Evolutionary conservation across 2,113 vertebrate species (phyloP), one percentile per base, ranked within the genome.

Genomic region (Spermophilus dauricus): DNA sequence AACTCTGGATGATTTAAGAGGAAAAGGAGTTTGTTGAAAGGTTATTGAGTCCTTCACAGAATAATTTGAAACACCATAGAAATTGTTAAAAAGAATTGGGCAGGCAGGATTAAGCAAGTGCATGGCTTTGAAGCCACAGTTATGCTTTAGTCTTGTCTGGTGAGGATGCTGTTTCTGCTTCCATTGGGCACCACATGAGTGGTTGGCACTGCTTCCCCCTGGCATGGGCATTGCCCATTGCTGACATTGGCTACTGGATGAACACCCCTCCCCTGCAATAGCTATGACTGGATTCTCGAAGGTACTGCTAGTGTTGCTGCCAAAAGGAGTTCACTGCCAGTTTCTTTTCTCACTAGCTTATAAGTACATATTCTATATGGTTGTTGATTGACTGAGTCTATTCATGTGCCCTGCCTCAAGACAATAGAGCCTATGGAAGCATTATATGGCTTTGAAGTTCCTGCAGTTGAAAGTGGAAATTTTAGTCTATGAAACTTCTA

Each of bases 21-120:
- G 73, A 96, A 96, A 94, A 88, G 65, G 61, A 65, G 81, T 65
- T 82, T 89, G 78, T 84, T 89, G 96, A 95, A 90, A 96, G 72
- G 58, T 39, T 84, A 93, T 75, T 85, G 89, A 96, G 26, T 72
- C 77, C 77, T 51, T 97, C 26, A n/a, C 12, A 93, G 73, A 89
- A 56, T 86, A 80, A 77, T 89, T 77, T 91, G 53, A 53, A 94
- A 92, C 28, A 61, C 28, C 10, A 3, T 5, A 85, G 58, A 48
- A 91, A 85, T 91, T 28, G 7, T 61, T 51, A 37, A 63, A 94
- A 84, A 86, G 72, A 72, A 61, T 63, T 34, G 89, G 39, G 39
- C 61, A 37, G 42, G 16, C 22, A 42, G 26, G 32, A 76, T 56
- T 45, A 91, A 96, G 32, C 37, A 34, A 85, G 75, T 3, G 4